Base-by-base conservation (phyloP, 2,113 vertebrate species). In the Sebastes fasciatus region DNA sequence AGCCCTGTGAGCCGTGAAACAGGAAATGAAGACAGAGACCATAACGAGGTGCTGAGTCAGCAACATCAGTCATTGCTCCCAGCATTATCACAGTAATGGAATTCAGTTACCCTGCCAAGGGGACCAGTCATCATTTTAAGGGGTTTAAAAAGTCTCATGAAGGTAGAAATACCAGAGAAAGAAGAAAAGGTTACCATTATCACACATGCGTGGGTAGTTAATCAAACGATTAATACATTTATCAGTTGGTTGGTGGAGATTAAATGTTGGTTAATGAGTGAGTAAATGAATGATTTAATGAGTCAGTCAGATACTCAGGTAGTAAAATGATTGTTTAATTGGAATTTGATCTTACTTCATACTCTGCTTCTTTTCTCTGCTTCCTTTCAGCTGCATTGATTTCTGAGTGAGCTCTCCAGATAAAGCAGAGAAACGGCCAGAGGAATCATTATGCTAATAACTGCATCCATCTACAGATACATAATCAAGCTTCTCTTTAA, bases 41-140 rank as follows among this genome's bases (percentile, higher is more conserved):
- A 92, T 95, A 94, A 91, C 83, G 77, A 90, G 86, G 86, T 90
- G 92, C 93, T 94, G 94, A 95, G 90, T 94, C 92, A 94, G 92
- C 91, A 52, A 86, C 91, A 95, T 95, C 88, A 91, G 89, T 94
- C 92, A 93, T 86, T 13, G 58, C 83, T 69, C 48, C 75, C 52
- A 74, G 77, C 62, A 61, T 89, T 88, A 92, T 91, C 75, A 78
- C 84, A 64, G 79, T 93, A 94, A 95, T 92, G 80, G 80, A 84
- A 94, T 91, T 92, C 86, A 87, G 86, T 91, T 89, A 86, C 72
- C 71, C 64, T 64, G 57, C 87, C 54, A 79, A 80, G 78, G 74
- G 79, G 82, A 76, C 76, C 78, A 76, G 82, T 85, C 80, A 81
- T 92, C 86, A 87, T 77, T 90, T 90, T 65, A 71, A 67, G 23